These are phyloP conservation scores for Melanogrammus aeglefinus DNA, from an alignment of 2,797 vertebrate species.

Conservation along the genomic window DNA sequence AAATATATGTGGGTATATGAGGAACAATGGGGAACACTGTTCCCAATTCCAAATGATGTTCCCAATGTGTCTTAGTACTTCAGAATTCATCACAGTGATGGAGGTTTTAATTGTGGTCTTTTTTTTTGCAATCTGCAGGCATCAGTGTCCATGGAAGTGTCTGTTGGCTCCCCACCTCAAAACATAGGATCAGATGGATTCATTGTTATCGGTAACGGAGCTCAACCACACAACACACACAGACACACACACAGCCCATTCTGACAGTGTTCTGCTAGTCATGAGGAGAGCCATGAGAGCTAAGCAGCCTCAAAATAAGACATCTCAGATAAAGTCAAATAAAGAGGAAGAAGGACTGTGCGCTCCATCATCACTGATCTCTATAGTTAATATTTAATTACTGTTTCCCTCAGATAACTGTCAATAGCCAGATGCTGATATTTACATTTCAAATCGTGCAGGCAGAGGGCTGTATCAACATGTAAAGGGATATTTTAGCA, in stretches of 20 bases:
- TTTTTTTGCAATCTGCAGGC: background rate
- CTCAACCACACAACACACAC: slow-evolving; percentile 1
- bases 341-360: too few relatives aligned
- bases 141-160: background rate
- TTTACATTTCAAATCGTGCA: background rate
- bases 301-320: background rate
- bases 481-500: background rate
- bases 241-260: slow-evolving; percentile 5
- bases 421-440: background rate
- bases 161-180: background rate
- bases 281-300: background rate
- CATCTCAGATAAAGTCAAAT: too few relatives aligned
- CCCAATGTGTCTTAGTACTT: background rate
- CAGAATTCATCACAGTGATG: background rate
- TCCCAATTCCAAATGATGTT: too few relatives aligned
- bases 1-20: too few relatives aligned
- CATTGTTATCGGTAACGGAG: slow-evolving; percentile 8
- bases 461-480: background rate
- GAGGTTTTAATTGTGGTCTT: background rate
- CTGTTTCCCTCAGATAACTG: background rate
- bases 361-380: too few relatives aligned
- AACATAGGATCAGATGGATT: background rate
- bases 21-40: too few relatives aligned
- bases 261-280: background rate
- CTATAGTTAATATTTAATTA: background rate